A percentile compares a stretch with the other conserved stretches of the same genome.
These are phyloP conservation scores for Agrenia bidenticulata DNA, from an alignment of 2,888 invertebrate genomes.

Conservation along the genomic window DNA sequence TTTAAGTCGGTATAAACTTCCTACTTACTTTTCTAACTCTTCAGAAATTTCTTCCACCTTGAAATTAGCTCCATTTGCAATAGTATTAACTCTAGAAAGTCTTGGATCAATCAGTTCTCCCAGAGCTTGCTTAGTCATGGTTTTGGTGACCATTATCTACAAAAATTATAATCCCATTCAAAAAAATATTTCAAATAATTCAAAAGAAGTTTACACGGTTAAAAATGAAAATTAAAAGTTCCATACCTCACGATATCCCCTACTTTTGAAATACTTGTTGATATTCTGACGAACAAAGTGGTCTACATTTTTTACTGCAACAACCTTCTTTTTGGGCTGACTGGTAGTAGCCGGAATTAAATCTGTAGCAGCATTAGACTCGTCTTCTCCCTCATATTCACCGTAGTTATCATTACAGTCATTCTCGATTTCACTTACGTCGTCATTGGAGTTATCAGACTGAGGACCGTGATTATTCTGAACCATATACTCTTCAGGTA, in stretches of 20 bases:
- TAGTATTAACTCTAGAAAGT: constrained; percentile 24
- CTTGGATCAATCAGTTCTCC: constrained; percentile 20
- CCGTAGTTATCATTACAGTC: not conserved
- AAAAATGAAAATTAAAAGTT: constrained; percentile 13
- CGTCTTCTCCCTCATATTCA: not conserved
- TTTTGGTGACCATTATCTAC: constrained; percentile 17
- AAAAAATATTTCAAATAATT: constrained; percentile 4
- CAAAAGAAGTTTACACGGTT: not conserved
- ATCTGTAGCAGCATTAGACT: too few species aligned
- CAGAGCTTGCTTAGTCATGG: constrained; percentile 27
- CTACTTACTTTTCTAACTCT: constrained; percentile 45
- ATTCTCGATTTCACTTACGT: constrained; percentile 3
- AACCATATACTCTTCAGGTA: constrained; percentile 15
- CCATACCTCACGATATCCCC: constrained; percentile 44
- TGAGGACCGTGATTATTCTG: not conserved
- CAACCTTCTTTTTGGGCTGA: constrained; percentile 11
- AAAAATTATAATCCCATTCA: not conserved
- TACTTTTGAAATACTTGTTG: constrained; percentile 40
- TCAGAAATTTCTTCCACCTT: constrained; percentile 30
- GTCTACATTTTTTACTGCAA: constrained; percentile 36
- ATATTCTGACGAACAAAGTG: constrained; percentile 42
- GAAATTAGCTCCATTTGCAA: constrained; percentile 43
- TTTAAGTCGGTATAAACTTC: constrained; percentile 8
- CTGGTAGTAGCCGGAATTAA: too few species aligned
- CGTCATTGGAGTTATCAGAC: constrained; percentile 1